Conservation (phyloP, 2,888 invertebrate genomes). For the Sialis fuliginosa region DNA sequence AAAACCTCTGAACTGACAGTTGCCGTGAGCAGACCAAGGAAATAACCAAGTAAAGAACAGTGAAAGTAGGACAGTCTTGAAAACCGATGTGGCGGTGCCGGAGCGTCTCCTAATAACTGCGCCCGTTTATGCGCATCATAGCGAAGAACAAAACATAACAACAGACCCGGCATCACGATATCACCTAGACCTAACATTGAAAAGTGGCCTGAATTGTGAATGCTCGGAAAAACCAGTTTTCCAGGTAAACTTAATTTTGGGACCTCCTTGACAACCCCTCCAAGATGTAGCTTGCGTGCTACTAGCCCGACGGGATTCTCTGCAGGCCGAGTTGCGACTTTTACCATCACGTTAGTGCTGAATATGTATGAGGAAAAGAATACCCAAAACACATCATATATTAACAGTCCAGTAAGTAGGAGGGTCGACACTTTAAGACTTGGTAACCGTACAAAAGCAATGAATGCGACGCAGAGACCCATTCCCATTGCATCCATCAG, state of each 20-base stretch:
- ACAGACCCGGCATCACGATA: slow-evolving; percentile 88
- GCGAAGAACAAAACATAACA: slow-evolving; percentile 89
- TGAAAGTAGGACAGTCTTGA: slow-evolving; percentile 87
- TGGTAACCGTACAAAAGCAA: slow-evolving; percentile 88
- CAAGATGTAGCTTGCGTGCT: slow-evolving; percentile 80
- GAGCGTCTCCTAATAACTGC: slow-evolving; percentile 38
- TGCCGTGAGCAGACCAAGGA: slow-evolving; percentile 88
- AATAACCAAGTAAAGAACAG: slow-evolving; percentile 92
- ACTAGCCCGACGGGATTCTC: slow-evolving; percentile 89
- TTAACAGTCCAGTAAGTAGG: slow-evolving; percentile 77
- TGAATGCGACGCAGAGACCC: slow-evolving; percentile 95
- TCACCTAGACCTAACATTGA: slow-evolving; percentile 85
- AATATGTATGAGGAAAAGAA: slow-evolving; percentile 98
- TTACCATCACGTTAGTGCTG: slow-evolving; percentile 98
- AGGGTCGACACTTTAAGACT: slow-evolving; percentile 92
- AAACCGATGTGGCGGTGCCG: slow-evolving; percentile 7
- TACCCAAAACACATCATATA: slow-evolving; percentile 98
- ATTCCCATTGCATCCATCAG: slow-evolving; percentile 98
- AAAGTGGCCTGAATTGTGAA: slow-evolving; percentile 92
- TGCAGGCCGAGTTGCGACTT: slow-evolving; percentile 70
- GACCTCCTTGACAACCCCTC: slow-evolving; percentile 77
- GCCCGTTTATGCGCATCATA: slow-evolving; percentile 96
- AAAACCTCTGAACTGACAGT: slow-evolving; percentile 96
- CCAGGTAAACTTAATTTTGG: slow-evolving; percentile 93
- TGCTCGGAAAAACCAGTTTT: slow-evolving; percentile 91